phyloP scores from a whole-genome alignment of 2,888 invertebrate species.

The Phalera bucephala region DNA sequence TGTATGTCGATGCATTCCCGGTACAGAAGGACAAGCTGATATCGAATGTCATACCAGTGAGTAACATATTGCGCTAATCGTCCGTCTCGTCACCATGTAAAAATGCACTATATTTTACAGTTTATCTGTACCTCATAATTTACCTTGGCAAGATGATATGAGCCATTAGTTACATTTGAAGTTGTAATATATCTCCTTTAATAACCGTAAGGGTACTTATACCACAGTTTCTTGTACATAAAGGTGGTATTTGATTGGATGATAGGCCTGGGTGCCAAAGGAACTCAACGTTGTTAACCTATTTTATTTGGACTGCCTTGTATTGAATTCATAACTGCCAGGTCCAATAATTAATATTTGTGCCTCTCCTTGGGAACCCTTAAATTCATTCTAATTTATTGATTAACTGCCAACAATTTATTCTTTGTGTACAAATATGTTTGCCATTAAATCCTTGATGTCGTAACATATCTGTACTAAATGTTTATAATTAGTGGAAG shows the following conservation, averaged over 20 bases:
- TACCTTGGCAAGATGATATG: neutral
- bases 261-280: constrained; percentile 28
- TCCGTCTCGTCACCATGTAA: constrained; percentile 65
- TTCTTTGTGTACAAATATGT: constrained; percentile 45
- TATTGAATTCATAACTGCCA: too few relatives aligned
- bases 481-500: constrained; percentile 72
- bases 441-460: constrained; percentile 29
- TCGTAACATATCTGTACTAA: constrained; percentile 53
- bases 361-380: constrained; percentile 29
- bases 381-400: constrained; percentile 24
- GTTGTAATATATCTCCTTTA: constrained; percentile 11
- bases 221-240: constrained; percentile 40
- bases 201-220: constrained; percentile 14
- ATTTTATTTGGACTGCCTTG: too few relatives aligned
- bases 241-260: constrained; percentile 31
- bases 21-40: constrained; percentile 88
- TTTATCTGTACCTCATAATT: constrained; percentile 16
- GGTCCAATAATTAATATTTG: neutral
- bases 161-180: neutral
- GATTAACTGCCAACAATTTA: constrained; percentile 17
- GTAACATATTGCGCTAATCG: constrained; percentile 41
- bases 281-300: constrained; percentile 11
- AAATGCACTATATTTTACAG: constrained; percentile 67
- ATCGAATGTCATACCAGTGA: constrained; percentile 86
- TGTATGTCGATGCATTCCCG: constrained; percentile 90